Conservation (phyloP, 2,113 vertebrate genomes). For the Pantherophis guttatus region DNA sequence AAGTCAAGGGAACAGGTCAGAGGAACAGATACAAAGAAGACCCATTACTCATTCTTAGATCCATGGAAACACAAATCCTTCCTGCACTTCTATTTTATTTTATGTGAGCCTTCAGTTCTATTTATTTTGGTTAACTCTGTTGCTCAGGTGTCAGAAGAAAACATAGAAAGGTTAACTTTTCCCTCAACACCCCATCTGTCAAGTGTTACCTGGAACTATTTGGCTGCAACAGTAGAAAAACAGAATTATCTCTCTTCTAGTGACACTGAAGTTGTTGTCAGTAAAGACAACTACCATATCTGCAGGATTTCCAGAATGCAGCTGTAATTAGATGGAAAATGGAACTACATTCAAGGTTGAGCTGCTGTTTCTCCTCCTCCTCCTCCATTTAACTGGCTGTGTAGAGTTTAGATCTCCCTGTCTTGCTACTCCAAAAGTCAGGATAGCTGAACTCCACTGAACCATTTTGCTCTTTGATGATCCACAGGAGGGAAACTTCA, state of each 20-base stretch:
- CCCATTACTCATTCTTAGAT: neutral
- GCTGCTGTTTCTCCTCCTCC: neutral
- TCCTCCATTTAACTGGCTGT: slow-evolving; percentile 18
- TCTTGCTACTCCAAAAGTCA: neutral
- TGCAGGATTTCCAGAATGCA: slow-evolving; percentile 32
- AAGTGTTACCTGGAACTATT: neutral
- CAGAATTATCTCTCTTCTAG: slow-evolving; percentile 46
- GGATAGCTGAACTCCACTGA: neutral
- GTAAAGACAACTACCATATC: slow-evolving; percentile 36
- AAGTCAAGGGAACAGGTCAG: neutral
- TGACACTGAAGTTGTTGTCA: slow-evolving; percentile 43
- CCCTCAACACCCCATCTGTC: slow-evolving; percentile 11
- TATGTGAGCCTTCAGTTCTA: neutral
- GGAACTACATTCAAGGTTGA: slow-evolving; percentile 18
- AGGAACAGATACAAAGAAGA: neutral
- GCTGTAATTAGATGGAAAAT: slow-evolving; percentile 35
- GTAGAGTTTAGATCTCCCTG: neutral
- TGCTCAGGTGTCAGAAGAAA: slow-evolving; percentile 25
- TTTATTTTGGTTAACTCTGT: slow-evolving; percentile 33
- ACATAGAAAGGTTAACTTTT: slow-evolving; percentile 34
- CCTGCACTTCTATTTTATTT: slow-evolving; percentile 12
- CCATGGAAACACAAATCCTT: neutral
- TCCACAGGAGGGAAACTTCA: slow-evolving; percentile 4
- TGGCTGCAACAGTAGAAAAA: slow-evolving; percentile 6
- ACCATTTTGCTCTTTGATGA: neutral